phyloP scores from a whole-genome alignment of 2,113 vertebrate genomes.

The Oxygymnocypris stewartii region DNA sequence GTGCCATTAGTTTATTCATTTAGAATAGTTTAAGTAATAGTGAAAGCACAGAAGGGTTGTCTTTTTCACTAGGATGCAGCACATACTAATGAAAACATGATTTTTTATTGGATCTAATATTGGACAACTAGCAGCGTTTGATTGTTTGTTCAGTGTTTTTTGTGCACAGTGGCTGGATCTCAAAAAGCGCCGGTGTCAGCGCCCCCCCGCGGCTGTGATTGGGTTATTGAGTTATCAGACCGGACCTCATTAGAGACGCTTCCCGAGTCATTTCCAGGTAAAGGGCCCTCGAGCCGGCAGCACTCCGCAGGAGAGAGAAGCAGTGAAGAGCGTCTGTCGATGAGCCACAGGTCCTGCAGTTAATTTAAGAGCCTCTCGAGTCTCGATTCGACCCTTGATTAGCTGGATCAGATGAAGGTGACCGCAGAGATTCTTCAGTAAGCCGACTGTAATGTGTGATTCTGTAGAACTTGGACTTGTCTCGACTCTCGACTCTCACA shows the following conservation, averaged over 20 bases:
- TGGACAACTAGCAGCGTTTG: neutral
- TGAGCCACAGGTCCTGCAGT: neutral
- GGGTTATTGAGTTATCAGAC: constrained; percentile 60
- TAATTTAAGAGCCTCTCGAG: constrained; percentile 20
- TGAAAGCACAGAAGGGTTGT: too few species aligned
- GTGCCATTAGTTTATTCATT: too few species aligned
- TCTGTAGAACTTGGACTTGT: neutral
- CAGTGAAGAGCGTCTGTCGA: neutral
- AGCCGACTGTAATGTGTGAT: neutral
- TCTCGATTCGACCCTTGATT: neutral
- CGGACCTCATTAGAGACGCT: constrained; percentile 63
- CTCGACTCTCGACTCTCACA: neutral
- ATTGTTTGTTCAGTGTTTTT: neutral
- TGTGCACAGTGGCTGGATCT: neutral
- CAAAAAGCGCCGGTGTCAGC: neutral
- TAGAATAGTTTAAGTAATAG: too few species aligned
- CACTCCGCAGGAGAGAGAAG: neutral
- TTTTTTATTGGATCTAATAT: neutral
- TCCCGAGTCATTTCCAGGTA: constrained; percentile 64
- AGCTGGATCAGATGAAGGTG: constrained; percentile 8
- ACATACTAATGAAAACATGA: too few species aligned
- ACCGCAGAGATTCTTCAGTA: neutral
- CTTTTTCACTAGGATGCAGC: too few species aligned
- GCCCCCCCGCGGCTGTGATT: constrained; percentile 1
- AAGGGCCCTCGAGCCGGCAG: neutral